A percentile compares a stretch with the other conserved stretches of the same genome.
Conservation (phyloP, 2,113 vertebrate genomes). For the Hyperopisus bebe region DNA sequence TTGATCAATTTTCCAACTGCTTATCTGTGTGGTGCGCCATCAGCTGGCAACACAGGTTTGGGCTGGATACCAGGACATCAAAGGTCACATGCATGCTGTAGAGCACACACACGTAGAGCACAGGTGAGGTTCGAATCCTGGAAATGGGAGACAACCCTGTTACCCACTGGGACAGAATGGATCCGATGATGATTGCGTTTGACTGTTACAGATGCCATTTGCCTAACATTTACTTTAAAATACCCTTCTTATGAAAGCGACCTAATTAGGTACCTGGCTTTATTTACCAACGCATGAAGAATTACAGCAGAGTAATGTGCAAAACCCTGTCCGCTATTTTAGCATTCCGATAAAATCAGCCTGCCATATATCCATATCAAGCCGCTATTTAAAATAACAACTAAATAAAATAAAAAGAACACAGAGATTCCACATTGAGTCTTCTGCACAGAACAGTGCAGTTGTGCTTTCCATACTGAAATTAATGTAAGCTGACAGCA, state of each 20-base stretch:
- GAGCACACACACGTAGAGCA: background rate
- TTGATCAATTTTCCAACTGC: background rate
- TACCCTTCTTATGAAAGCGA: background rate
- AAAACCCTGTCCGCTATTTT: background rate
- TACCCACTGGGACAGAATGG: background rate
- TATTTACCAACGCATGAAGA: background rate
- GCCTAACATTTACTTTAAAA: background rate
- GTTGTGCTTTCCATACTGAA: background rate
- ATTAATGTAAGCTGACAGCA: background rate
- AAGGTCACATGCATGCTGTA: background rate
- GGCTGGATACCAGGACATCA: background rate
- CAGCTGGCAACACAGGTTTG: background rate
- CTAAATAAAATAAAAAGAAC: background rate
- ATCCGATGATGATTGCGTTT: background rate
- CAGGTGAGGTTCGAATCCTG: background rate
- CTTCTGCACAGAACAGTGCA: background rate
- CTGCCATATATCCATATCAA: background rate
- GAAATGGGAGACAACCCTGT: background rate
- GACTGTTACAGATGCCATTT: background rate
- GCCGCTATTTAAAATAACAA: background rate
- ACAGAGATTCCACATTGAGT: background rate
- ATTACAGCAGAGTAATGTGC: background rate
- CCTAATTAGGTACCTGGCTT: background rate
- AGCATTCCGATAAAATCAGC: background rate
- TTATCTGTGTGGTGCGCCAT: background rate